Percentiles rank a stretch among this genome's conserved stretches.
These are phyloP conservation scores for Selene dorsalis DNA, from an alignment of 2,797 vertebrate genomes.

Conservation along the genomic window DNA sequence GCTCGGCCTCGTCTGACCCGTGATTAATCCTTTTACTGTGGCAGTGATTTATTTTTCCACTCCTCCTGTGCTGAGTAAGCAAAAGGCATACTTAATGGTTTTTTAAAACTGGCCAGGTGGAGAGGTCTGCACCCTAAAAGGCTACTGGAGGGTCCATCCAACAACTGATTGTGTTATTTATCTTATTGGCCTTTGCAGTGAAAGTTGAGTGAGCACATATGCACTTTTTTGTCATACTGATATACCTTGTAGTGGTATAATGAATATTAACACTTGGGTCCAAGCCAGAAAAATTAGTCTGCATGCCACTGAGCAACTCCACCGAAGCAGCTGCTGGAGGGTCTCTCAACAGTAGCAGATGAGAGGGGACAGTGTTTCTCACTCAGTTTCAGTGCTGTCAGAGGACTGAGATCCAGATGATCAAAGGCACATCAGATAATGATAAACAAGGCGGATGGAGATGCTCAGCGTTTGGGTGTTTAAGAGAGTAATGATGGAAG, in stretches of 20 bases:
- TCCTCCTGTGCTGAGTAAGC: slow-evolving; percentile 69
- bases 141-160: slow-evolving; percentile 45
- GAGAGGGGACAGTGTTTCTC: slow-evolving; percentile 50
- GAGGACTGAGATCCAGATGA: slow-evolving; percentile 54
- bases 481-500: slow-evolving; percentile 39
- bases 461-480: slow-evolving; percentile 28
- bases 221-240: slow-evolving; percentile 17
- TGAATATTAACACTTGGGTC: slow-evolving; percentile 37
- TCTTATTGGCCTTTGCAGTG: slow-evolving; percentile 46
- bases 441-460: slow-evolving; percentile 50
- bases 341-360: slow-evolving; percentile 50
- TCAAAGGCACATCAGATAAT: slow-evolving; percentile 58
- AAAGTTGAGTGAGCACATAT: slow-evolving; percentile 31
- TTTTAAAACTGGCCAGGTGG: slow-evolving; percentile 58
- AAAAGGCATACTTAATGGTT: slow-evolving; percentile 65
- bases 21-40: slow-evolving; percentile 60
- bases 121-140: slow-evolving; percentile 42
- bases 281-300: slow-evolving; percentile 44
- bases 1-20: slow-evolving; percentile 48
- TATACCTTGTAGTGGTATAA: slow-evolving; percentile 19
- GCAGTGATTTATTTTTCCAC: slow-evolving; percentile 64
- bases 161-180: slow-evolving; percentile 44
- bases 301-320: slow-evolving; percentile 31
- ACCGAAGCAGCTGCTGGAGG: slow-evolving; percentile 40
- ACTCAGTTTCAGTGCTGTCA: slow-evolving; percentile 46